Evolutionary conservation across 2,797 vertebrate genomes (phyloP).

Genomic region (Muscicapa comitata): DNA sequence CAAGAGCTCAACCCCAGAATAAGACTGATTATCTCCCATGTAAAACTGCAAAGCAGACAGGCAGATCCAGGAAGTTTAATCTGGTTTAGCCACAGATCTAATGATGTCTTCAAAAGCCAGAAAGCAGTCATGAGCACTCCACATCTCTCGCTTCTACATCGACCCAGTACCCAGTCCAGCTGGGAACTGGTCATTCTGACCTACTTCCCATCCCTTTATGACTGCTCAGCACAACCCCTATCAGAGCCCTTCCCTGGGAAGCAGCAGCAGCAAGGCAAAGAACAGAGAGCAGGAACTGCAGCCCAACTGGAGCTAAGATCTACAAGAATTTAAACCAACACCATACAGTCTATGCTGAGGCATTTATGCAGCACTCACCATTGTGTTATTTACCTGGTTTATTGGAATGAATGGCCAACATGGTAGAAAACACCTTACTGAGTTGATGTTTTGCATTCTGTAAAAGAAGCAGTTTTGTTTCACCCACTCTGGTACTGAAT

Average conservation of each 20-base stretch:
- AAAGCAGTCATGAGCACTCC: neutral
- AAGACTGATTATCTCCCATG: neutral
- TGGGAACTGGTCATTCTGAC: neutral
- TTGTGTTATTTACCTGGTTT: constrained; percentile 86
- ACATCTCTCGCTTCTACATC: neutral
- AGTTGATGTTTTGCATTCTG: constrained; percentile 85
- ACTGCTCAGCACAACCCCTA: neutral
- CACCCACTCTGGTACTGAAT: neutral
- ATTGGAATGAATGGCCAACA: constrained; percentile 93
- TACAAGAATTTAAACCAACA: neutral
- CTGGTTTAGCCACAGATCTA: neutral
- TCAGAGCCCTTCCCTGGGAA: neutral
- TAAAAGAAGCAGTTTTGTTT: neutral
- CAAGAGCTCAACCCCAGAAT: neutral
- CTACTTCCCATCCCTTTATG: neutral
- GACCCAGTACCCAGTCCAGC: neutral
- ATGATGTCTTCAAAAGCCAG: neutral
- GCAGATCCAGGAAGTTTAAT: neutral
- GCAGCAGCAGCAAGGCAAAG: neutral
- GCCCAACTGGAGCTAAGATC: neutral
- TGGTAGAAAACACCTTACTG: constrained; percentile 89
- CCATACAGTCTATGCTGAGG: neutral
- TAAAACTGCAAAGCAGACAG: neutral
- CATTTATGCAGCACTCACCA: neutral
- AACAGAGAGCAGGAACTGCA: neutral